Evolutionary conservation across 2,888 invertebrate species (phyloP).

Genomic region (Dastarcus helophoroides): DNA sequence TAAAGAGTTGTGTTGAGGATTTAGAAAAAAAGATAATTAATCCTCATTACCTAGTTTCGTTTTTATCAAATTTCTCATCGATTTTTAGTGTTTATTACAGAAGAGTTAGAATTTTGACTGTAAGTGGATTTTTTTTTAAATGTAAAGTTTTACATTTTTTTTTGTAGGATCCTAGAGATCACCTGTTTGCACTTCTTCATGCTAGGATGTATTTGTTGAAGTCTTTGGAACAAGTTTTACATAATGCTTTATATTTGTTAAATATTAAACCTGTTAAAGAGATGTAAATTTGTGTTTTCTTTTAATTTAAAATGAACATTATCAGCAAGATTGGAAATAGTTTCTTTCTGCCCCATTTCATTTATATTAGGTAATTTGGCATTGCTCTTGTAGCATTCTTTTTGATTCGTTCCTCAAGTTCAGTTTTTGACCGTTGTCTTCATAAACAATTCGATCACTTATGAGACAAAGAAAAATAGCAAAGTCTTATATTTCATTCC

Average conservation of each 20-base stretch:
- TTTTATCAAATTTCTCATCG: slow-evolving; percentile 50
- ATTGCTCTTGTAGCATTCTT: too few relatives aligned
- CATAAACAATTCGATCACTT: too few relatives aligned
- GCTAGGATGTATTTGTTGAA: slow-evolving; percentile 59
- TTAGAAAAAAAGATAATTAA: slow-evolving; percentile 43
- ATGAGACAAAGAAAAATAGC: too few relatives aligned
- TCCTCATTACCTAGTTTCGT: slow-evolving; percentile 53
- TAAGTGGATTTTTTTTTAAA: slow-evolving; percentile 34
- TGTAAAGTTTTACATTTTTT: slow-evolving; percentile 16
- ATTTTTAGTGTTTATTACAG: slow-evolving; percentile 66
- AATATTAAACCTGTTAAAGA: slow-evolving; percentile 56
- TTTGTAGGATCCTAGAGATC: slow-evolving; percentile 55
- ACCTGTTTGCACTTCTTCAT: slow-evolving; percentile 54
- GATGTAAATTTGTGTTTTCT: too few relatives aligned
- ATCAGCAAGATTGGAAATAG: too few relatives aligned
- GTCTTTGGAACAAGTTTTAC: slow-evolving; percentile 51
- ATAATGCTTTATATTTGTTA: slow-evolving; percentile 49
- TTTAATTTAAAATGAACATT: too few relatives aligned
- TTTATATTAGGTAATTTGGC: too few relatives aligned
- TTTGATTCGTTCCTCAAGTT: too few relatives aligned
- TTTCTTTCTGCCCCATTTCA: too few relatives aligned
- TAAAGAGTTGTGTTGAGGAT: slow-evolving; percentile 44
- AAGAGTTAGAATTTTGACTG: slow-evolving; percentile 55
- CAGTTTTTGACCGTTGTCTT: too few relatives aligned
- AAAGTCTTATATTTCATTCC: too few relatives aligned